These are phyloP conservation scores for Elephas maximus DNA, from an alignment of 2,113 vertebrate genomes.

Conservation along the genomic window DNA sequence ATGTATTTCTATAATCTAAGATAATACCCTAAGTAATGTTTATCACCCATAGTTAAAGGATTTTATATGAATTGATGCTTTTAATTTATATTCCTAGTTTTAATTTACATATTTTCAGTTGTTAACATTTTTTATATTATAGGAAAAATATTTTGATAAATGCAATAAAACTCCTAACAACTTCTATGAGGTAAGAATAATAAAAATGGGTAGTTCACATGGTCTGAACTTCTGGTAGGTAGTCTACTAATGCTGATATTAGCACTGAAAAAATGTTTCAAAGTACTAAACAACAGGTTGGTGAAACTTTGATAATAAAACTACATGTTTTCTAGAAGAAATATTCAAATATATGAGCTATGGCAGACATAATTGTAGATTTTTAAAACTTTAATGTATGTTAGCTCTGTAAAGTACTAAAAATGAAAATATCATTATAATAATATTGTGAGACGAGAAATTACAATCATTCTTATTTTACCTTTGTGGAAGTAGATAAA, in stretches of 20 bases:
- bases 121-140: constrained; percentile 43
- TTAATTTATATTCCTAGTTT: not conserved
- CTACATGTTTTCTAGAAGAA: constrained; percentile 13
- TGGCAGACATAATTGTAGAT: not conserved
- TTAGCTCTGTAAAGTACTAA: constrained; percentile 32
- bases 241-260: not conserved
- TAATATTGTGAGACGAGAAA: not conserved
- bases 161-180: not conserved
- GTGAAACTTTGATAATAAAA: constrained; percentile 20
- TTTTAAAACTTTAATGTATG: not conserved
- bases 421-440: constrained; percentile 5
- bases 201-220: constrained; percentile 8
- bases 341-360: not conserved
- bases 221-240: not conserved
- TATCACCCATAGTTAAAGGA: constrained; percentile 15
- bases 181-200: constrained; percentile 39
- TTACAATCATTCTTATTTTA: not conserved
- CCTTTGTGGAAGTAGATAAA: not conserved
- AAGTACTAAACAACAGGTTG: not conserved
- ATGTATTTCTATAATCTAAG: not conserved
- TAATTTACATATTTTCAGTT: constrained; percentile 22
- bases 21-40: not conserved
- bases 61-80: not conserved
- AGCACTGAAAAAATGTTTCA: constrained; percentile 32
- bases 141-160: constrained; percentile 39